phyloP scores from a whole-genome alignment of 2,113 vertebrate species.

The Heloderma charlesbogerti region DNA sequence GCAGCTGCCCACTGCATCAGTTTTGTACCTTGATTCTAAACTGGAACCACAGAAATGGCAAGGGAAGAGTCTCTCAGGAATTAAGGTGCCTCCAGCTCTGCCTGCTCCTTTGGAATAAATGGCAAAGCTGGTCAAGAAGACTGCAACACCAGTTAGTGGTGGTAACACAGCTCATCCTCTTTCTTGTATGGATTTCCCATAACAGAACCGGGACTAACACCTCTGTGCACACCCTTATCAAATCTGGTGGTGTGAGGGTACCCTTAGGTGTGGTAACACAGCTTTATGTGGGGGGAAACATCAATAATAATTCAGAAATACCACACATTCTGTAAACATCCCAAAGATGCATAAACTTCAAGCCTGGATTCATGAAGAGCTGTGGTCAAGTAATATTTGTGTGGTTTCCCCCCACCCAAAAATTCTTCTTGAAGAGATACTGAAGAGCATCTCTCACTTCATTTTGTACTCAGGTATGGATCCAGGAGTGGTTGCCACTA shows the following conservation, averaged over 20 bases:
- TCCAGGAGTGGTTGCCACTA: not conserved
- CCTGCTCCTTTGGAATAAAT: not conserved
- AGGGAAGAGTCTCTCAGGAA: not conserved
- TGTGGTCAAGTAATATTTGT: not conserved
- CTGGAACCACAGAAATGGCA: conserved; percentile 6
- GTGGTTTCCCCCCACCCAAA: not conserved
- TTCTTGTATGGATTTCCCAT: not conserved
- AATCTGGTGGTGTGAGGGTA: not conserved
- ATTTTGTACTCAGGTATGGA: not conserved
- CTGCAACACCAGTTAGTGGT: not conserved
- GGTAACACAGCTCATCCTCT: not conserved
- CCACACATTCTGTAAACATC: not conserved
- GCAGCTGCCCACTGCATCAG: too few species aligned
- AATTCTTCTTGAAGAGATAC: not conserved
- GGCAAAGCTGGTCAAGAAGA: not conserved
- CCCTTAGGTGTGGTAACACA: not conserved
- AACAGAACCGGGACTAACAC: not conserved
- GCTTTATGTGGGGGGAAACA: not conserved
- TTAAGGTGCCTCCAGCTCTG: too few species aligned
- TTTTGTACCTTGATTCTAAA: not conserved
- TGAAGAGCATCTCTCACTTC: not conserved
- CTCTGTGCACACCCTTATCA: not conserved
- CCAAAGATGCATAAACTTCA: not conserved
- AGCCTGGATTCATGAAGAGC: conserved; percentile 58
- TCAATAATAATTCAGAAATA: conserved; percentile 19